Evolutionary conservation across 92 coral and sea anemone species (phyloP), one percentile per base, ranked within the genome.

Genomic region (Blastomussa wellsi): DNA sequence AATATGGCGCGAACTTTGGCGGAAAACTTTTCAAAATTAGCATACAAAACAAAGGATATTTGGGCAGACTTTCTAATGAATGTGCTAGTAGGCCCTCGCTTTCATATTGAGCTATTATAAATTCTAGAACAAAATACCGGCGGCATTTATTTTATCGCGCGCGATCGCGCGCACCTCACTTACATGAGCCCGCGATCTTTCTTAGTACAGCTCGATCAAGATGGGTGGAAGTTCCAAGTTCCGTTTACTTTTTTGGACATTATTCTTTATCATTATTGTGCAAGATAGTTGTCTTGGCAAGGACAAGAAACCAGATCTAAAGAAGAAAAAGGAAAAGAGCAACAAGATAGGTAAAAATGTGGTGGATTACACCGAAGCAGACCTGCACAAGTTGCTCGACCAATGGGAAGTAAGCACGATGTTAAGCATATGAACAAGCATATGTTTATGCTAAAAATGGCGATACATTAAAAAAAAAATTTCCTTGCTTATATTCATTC

Each of bases 351-450:
- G 95, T 7, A 97, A 97, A 80, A 78, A 91, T 80, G 80, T 95
- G 24, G 44, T 97, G 79, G 99, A 97, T 80, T 97, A 97, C 80
- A 88, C 87, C 47, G 99, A 97, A 82, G 92, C 93, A 6, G 99
- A 97, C 87, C 77, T 97, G 90, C 74, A 90, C 64, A 90, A 86
- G 38, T 88, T 97, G 7, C 83, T 93, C 41, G 99, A 97, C 84
- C 99, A 97, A 66, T 97, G 99, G 99, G 97, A 97, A 64, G 99
- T 97, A 83, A 92, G 97, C 86, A 35, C 31, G 33, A n/a, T n/a
- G n/a, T n/a, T n/a, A n/a, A n/a, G n/a, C n/a, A n/a, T n/a, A n/a
- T n/a, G n/a, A n/a, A n/a, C n/a, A n/a, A n/a, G n/a, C 22, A 4
- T n/a, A 62, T 10, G 8, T 44, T 44, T n/a, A n/a, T n/a, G n/a